These are phyloP conservation scores for Epinotia brunnichana DNA, from an alignment of 2,888 invertebrate genomes.

Conservation along the genomic window DNA sequence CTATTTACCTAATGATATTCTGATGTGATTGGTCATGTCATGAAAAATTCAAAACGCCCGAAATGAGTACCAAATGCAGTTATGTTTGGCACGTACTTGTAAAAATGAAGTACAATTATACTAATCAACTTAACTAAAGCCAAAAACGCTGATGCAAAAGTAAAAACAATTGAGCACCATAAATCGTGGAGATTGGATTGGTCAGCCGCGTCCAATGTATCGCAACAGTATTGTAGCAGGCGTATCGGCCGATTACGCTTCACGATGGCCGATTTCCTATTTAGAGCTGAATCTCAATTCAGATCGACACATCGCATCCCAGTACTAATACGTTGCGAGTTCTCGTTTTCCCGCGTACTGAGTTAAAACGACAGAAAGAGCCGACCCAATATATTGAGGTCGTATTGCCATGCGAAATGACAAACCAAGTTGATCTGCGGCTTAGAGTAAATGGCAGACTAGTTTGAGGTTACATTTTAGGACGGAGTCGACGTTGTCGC, in stretches of 20 bases:
- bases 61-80: too few relatives aligned
- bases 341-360: neutral
- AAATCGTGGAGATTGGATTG: conserved; percentile 37
- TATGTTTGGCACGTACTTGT: too few relatives aligned
- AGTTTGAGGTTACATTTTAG: conserved; percentile 19
- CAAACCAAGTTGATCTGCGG: neutral
- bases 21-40: too few relatives aligned
- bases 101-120: neutral
- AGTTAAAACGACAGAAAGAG: neutral
- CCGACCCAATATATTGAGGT: neutral
- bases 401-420: neutral
- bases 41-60: too few relatives aligned
- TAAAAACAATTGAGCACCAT: conserved; percentile 24
- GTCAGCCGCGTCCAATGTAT: conserved; percentile 15
- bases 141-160: conserved; percentile 7
- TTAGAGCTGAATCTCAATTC: conserved; percentile 17
- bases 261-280: conserved; percentile 31
- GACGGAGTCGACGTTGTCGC: neutral
- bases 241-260: conserved; percentile 25
- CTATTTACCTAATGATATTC: too few relatives aligned
- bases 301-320: neutral
- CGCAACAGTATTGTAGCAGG: neutral
- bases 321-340: neutral
- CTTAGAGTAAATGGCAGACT: conserved; percentile 16
- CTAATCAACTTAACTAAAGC: neutral